phyloP scores from a whole-genome alignment of 2,888 invertebrate genomes.

The Drosophila vallismaia region DNA sequence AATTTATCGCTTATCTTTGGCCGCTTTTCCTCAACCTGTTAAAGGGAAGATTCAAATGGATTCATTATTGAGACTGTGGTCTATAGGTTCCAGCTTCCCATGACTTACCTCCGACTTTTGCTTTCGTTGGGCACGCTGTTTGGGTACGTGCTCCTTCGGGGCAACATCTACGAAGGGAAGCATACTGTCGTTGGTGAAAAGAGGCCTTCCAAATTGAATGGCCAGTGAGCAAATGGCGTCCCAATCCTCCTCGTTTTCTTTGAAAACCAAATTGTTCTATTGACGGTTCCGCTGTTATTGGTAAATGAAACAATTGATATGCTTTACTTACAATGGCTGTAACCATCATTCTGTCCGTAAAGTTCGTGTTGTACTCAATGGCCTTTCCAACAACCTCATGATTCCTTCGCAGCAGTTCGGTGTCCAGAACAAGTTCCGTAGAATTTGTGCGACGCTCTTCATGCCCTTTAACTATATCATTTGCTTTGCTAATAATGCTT shows the following conservation, averaged over 20 bases:
- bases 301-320: not conserved
- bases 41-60: not conserved
- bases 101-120: conserved; percentile 64
- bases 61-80: no score
- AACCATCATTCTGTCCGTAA: conserved; percentile 78
- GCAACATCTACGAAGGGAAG: conserved; percentile 81
- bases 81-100: not conserved
- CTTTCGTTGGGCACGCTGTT: conserved; percentile 81
- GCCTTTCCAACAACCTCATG: conserved; percentile 80
- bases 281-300: not conserved
- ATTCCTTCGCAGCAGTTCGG: conserved; percentile 81
- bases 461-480: conserved; percentile 68
- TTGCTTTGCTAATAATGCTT: conserved; percentile 69
- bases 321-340: conserved; percentile 74
- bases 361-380: conserved; percentile 73
- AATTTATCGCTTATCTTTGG: conserved; percentile 84
- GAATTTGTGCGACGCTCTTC: conserved; percentile 80
- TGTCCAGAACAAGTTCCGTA: conserved; percentile 82
- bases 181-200: conserved; percentile 73
- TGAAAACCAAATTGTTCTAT: conserved; percentile 42
- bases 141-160: conserved; percentile 66
- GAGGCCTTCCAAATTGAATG: conserved; percentile 49
- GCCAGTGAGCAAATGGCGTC: conserved; percentile 60
- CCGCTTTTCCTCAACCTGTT: conserved; percentile 82
- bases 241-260: conserved; percentile 72